Evolutionary conservation across 2,797 vertebrate species (phyloP), one percentile per base, ranked within the genome.

Genomic region (Sebastes melanostomus): DNA sequence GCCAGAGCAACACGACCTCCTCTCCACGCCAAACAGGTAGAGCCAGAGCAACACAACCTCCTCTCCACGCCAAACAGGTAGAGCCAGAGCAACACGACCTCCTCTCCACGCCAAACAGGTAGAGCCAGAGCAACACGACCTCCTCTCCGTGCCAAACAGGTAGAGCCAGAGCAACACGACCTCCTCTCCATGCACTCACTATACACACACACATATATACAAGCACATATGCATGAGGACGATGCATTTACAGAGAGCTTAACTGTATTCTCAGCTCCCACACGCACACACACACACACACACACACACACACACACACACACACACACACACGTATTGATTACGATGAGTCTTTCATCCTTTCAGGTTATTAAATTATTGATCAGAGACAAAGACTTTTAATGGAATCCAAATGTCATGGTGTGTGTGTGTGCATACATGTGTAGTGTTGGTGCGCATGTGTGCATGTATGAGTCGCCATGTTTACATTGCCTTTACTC

Each of bases 291-390:
- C 34, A 34, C 6, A 56, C 22, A 25, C 54, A 7, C 54, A 16
- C 76, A 80, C 54, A 1, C 32, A 4, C 32, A 34, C 5, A 2
- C 22, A 4, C 54, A 25, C 54, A 1, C 76, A 74, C 54, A 63
- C 71, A 67, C 46, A 63, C 54, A 54, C 72, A 81, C 27, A 61
- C 72, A 69, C 46, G 55, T 94, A 95, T 95, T 92, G 94, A 95
- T 95, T 92, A 93, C 86, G 93, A 95, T 94, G 91, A 93, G 91
- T 87, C 90, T 82, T 92, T 93, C 90, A 93, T 95, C 90, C 92
- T 94, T 89, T 94, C 91, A 92, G 85, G 89, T 95, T 95, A 96
- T 94, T 95, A 94, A 93, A 95, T 95, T 96, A 96, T 96, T 94
- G 95, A 95, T 96, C 84, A 91, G 85, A 90, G 90, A 91, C 88